A percentile compares a stretch with the other conserved stretches of the same genome.
These are phyloP conservation scores for Crotalus horridus DNA, from an alignment of 2,113 vertebrate genomes.

Conservation along the genomic window DNA sequence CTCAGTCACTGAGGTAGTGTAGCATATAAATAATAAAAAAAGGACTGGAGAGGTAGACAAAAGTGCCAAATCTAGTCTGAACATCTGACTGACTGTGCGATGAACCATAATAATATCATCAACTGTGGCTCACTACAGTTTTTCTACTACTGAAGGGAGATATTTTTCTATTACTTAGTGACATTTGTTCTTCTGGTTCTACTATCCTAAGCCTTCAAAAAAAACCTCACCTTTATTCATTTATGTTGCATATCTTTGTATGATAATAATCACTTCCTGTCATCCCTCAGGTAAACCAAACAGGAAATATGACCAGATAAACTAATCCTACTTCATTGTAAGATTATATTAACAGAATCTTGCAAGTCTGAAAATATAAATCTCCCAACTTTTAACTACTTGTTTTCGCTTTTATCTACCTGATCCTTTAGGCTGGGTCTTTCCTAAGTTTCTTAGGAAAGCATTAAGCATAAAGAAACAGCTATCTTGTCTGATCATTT, in stretches of 20 bases:
- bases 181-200: neutral
- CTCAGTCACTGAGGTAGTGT: neutral
- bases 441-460: neutral
- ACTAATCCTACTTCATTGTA: neutral
- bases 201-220: neutral
- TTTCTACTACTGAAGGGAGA: neutral
- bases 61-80: neutral
- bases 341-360: neutral
- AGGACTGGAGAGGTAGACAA: neutral
- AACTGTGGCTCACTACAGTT: neutral
- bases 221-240: neutral
- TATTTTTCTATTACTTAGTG: neutral
- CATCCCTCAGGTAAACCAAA: neutral
- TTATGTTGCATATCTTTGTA: neutral
- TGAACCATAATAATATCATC: neutral
- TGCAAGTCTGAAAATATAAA: neutral
- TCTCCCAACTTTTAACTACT: too few relatives aligned
- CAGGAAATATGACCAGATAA: neutral
- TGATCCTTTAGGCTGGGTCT: neutral
- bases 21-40: neutral
- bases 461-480: neutral
- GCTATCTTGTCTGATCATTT: neutral
- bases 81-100: neutral
- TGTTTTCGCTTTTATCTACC: neutral
- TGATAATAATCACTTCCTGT: neutral